Percentiles rank a stretch among this genome's conserved stretches.
phyloP scores from a whole-genome alignment of 2,113 vertebrate genomes.

The Spilogale gracilis region DNA sequence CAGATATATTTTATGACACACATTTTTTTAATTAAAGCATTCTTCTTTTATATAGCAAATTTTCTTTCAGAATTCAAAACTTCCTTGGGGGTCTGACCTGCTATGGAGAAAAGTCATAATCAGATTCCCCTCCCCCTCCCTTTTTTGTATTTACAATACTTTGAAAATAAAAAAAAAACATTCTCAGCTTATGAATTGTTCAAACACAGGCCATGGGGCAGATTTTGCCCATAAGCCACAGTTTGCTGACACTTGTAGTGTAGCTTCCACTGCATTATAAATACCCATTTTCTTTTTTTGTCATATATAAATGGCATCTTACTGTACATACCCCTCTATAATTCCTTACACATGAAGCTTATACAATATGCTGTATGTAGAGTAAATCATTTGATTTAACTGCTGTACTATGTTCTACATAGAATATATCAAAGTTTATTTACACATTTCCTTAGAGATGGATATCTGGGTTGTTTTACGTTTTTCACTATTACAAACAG shows the following conservation, averaged over 20 bases:
- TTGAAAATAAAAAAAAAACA: neutral
- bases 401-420: neutral
- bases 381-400: neutral
- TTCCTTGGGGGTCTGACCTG: neutral
- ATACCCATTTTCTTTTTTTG: neutral
- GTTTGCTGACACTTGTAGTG: neutral
- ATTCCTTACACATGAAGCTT: neutral
- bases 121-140: neutral
- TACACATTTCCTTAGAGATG: neutral
- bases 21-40: neutral
- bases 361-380: neutral
- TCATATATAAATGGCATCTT: neutral
- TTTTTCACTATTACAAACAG: constrained; percentile 11
- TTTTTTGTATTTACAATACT: neutral
- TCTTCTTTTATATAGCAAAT: neutral
- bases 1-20: neutral
- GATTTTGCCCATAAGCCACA: neutral
- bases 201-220: neutral
- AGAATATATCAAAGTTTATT: neutral
- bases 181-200: neutral
- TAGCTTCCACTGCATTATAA: neutral
- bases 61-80: neutral
- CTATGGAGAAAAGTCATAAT: neutral
- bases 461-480: neutral
- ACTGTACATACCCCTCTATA: neutral